Evolutionary conservation across 2,888 invertebrate species (phyloP), one percentile per base, ranked within the genome.

Genomic region (Drosophila aldrichi): DNA sequence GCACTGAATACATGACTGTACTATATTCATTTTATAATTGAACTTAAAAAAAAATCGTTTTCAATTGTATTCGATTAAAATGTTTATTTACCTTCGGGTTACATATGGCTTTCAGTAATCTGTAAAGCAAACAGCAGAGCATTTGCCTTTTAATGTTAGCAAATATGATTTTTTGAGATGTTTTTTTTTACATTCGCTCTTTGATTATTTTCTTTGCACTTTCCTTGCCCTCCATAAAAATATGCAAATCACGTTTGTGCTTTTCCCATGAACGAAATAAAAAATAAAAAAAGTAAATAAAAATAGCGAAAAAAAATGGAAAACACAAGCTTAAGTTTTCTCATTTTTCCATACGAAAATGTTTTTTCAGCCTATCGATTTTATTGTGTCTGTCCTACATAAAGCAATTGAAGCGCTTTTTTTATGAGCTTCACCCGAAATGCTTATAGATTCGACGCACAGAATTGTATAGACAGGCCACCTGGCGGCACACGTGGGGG

Each of bases 191-290:
- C 0, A 18, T 62, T 25, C 10, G 3, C 10, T 56, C 10, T 58
- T 57, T 51, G 20, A 59, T 41, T 70, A 38, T 38, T 41, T 20
- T 55, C 29, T 48, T 56, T 58, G 25, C 20, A n/a, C 20, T 7
- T 43, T 55, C 18, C 41, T 56, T 59, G 49, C 58, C 41, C 54
- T 81, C 67, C 70, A 72, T 79, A 72, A 79, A 83, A 81, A 81
- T 82, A 88, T 85, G 88, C 85, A 87, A 87, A 85, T 84, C 88
- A 81, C 81, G 75, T 79, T 75, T 78, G 49, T 54, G 73, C 74
- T 82, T 84, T 29, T 41, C 5, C 55, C 48, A 55, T 32, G 56
- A 56, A 66, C 22, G 6, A 5, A 5, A 1, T 25, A 5, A 25
- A 6, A 6, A 56, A 43, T 36, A 38, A 6, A 48, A n/a, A 61